A percentile compares a stretch with the other conserved stretches of the same genome.
phyloP scores from a whole-genome alignment of 2,888 invertebrate species.

The Platycheirus albimanus region DNA sequence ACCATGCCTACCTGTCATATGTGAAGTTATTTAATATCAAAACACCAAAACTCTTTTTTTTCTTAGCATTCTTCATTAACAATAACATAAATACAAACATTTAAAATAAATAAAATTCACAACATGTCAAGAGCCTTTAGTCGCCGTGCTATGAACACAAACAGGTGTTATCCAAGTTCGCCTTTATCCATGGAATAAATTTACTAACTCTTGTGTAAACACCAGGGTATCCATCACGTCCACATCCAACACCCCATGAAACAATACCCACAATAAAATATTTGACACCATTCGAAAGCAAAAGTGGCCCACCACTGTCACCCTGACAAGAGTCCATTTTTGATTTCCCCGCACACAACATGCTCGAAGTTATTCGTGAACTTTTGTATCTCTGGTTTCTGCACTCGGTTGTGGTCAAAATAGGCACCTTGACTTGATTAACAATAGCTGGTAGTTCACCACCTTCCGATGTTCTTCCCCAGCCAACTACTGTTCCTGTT shows the following conservation, averaged over 20 bases:
- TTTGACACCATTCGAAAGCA: constrained; percentile 89
- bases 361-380: constrained; percentile 91
- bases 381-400: constrained; percentile 92
- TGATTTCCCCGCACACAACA: constrained; percentile 93
- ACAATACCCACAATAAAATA: constrained; percentile 93
- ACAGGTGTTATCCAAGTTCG: constrained; percentile 90
- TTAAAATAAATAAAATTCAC: constrained; percentile 19
- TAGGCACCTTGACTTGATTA: constrained; percentile 93
- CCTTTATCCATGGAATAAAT: constrained; percentile 87
- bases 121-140: constrained; percentile 11
- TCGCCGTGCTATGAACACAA: constrained; percentile 84
- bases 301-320: constrained; percentile 92
- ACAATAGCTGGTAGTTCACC: constrained; percentile 90
- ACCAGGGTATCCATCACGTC: constrained; percentile 83
- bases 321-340: constrained; percentile 94
- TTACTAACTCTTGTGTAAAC: constrained; percentile 83
- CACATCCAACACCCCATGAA: constrained; percentile 90
- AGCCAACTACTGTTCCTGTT: constrained; percentile 91
- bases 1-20: too few species aligned
- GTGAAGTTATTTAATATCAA: too few species aligned
- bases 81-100: constrained; percentile 55
- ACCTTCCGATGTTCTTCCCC: constrained; percentile 93
- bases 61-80: constrained; percentile 39
- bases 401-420: constrained; percentile 90
- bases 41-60: background rate